Evolutionary conservation across 2,888 invertebrate genomes (phyloP), one percentile per base, ranked within the genome.

Genomic region (Daptonema setosum): DNA sequence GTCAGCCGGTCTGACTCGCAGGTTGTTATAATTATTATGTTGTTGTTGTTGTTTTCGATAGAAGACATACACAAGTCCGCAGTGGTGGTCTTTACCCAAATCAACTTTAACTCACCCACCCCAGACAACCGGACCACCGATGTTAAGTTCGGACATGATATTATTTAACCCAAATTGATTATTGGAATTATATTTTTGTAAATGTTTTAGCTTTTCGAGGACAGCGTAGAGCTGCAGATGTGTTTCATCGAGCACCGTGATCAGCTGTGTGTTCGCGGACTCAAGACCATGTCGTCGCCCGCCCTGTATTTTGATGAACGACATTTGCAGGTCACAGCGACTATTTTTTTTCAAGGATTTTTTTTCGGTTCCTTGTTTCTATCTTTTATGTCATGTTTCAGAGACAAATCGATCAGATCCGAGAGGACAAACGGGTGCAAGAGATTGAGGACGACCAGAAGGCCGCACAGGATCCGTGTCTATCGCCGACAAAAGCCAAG

Each of bases 201-300:
- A 17, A 11, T 35, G 35, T 45, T 45, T 17, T 57, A 74, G 70
- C 81, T 87, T 52, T 95, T 91, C 74, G 90, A 93, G 69, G 95
- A 97, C 73, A 83, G 91, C 0, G 80, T 88, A 30, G 90, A 91
- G 66, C 77, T 97, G 54, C 93, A 95, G 72, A 79, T 82, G 17
- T 87, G 81, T 73, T 95, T 87, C 73, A 83, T 95, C 50, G 80
- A 67, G 57, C 72, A 69, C 59, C 72, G 80, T 56, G 79, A 80
- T 66, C 75, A 80, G 62, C 73, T 85, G 1, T 93, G 91, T 68
- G n/a, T 45, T 22, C 11, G 3, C 8, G 35, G 35, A 35, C 35
- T 35, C 11, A 81, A 81, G 60, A 80, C 81, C 64, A 82, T 97
- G 2, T 80, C 82, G 58, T 88, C 91, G 0, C 85, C 90, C 0